Base-by-base conservation (phyloP, 2,797 vertebrate genomes). In the Phoxinus dragarum region DNA sequence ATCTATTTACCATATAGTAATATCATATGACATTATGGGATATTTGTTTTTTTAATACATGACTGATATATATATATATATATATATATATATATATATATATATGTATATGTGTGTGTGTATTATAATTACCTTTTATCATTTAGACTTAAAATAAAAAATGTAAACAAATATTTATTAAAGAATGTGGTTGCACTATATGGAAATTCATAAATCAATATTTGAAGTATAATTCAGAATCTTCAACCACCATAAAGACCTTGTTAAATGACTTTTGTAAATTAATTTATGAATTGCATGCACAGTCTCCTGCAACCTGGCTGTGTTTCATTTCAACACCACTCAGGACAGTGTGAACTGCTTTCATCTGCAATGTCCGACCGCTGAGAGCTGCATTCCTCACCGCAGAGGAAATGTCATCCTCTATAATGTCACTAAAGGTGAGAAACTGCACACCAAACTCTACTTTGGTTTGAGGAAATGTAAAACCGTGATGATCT, bases 271-370 rank as follows among this genome's bases (percentile, higher is more conserved):
- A 34, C 61, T 68, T 64, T 52, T 36, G 44, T 47, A 34, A 81
- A 49, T 80, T 82, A n/a, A 49, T n/a, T 68, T 66, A 16, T 10
- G 21, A 27, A 40, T 47, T 80, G 42, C 80, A 7, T 21, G 19
- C 10, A 0, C 71, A 99, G 98, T 95, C 83, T 97, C 97, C 91
- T 99, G 98, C 90, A 99, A 98, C 86, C 82, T 98, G 93, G 98
- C 98, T 21, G 94, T 98, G 89, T 99, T 98, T 94, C 96, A 97
- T 92, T 95, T 95, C 1, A 96, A 97, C 52, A 90, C 92, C 34
- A 88, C 92, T 72, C 93, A 95, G 27, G 94, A 94, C 83, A 95
- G 90, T 0, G 92, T 89, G 74, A 98, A 98, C 92, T 99, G 98
- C 90, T 94, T 97, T 89, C 97, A 99, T 36, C 6, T 99, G 21